Conservation (phyloP, 2,797 vertebrate genomes). For the Okamejei kenojei region DNA sequence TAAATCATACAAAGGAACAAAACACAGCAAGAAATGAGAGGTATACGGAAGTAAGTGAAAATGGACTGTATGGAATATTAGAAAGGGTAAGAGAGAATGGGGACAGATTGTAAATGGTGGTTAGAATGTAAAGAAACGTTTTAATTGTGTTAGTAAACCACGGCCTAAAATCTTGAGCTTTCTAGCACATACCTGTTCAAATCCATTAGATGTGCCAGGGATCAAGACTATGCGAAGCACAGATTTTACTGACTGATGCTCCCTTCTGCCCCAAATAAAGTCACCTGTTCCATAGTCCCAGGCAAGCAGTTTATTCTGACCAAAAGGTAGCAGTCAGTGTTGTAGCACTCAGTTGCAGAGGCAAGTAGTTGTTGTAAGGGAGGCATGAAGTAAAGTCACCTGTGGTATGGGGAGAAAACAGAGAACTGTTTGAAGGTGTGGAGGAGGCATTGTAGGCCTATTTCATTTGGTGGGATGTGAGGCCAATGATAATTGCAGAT, state of each 20-base stretch:
- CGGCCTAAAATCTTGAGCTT: background rate
- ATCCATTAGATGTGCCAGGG: no score
- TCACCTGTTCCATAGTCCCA: background rate
- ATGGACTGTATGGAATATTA: background rate
- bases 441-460: background rate
- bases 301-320: background rate
- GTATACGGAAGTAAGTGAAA: conserved; percentile 5
- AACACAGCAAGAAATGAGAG: conserved; percentile 11
- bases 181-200: background rate
- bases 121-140: background rate
- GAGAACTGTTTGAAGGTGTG: background rate
- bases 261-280: background rate
- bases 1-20: conserved; percentile 1
- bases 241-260: background rate
- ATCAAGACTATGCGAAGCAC: background rate
- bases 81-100: background rate
- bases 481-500: background rate
- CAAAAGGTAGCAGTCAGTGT: background rate
- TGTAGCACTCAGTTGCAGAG: background rate
- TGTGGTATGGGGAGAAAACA: background rate
- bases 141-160: background rate
- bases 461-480: background rate
- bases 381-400: background rate
- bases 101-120: background rate
- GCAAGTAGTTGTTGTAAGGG: background rate